phyloP scores from a whole-genome alignment of 2,888 invertebrate species.

The Rhynchonema sp. region DNA sequence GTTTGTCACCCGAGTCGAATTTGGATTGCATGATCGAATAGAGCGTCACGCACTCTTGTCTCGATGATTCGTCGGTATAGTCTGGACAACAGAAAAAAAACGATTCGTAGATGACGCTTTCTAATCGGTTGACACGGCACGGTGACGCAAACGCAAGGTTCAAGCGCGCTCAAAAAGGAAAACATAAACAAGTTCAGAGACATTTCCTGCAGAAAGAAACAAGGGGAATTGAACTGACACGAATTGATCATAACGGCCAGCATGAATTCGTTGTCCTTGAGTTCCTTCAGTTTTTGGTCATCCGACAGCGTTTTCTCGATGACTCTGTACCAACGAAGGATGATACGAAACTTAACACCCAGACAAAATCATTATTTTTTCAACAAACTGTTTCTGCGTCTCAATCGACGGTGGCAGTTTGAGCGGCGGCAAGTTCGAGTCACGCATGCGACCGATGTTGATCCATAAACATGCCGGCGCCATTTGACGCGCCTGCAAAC shows the following conservation, averaged over 20 bases:
- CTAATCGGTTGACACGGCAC: no score
- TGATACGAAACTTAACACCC: no score
- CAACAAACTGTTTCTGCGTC: slow-evolving; percentile 14
- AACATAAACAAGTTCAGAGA: no score
- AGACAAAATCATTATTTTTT: slow-evolving; percentile 6
- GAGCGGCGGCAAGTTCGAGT: background rate
- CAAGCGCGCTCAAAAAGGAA: no score
- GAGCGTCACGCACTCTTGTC: no score
- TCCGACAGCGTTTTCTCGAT: slow-evolving; percentile 47
- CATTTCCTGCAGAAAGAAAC: background rate
- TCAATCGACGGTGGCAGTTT: slow-evolving; percentile 6
- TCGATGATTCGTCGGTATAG: no score
- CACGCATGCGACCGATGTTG: slow-evolving; percentile 45
- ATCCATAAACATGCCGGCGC: slow-evolving; percentile 92
- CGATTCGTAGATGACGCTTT: no score
- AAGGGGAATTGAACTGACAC: slow-evolving; percentile 32
- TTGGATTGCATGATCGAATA: no score
- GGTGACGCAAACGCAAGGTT: no score
- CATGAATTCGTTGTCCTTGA: slow-evolving; percentile 49
- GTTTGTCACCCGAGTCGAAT: no score
- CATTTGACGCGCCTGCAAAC: slow-evolving; percentile 49
- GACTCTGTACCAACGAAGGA: slow-evolving; percentile 45
- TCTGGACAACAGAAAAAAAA: no score
- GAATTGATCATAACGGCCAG: slow-evolving; percentile 83
- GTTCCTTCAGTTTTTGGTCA: slow-evolving; percentile 24